These are phyloP conservation scores for Moxostoma hubbsi DNA, from an alignment of 2,797 vertebrate genomes.

Conservation along the genomic window DNA sequence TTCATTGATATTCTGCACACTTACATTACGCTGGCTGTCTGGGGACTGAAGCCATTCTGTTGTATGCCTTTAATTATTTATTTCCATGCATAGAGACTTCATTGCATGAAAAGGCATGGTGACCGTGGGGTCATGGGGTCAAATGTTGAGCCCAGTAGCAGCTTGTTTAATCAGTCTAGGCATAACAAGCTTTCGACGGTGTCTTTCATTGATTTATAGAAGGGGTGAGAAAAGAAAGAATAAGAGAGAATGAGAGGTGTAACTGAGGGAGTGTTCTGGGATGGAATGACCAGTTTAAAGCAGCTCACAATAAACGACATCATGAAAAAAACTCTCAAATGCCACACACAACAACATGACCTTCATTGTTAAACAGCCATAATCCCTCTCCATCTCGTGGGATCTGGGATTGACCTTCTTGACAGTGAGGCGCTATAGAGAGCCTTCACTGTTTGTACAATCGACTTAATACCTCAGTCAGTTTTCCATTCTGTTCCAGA, in stretches of 20 bases:
- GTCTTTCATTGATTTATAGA: conserved; percentile 59
- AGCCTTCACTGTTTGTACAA: too few species aligned
- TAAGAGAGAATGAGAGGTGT: conserved; percentile 16
- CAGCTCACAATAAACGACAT: conserved; percentile 59
- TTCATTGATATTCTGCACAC: conserved; percentile 79
- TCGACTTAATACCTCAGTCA: too few species aligned
- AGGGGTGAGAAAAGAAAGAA: conserved; percentile 45
- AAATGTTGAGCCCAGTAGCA: conserved; percentile 59
- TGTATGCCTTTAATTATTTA: conserved; percentile 76
- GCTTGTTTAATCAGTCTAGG: conserved; percentile 64
- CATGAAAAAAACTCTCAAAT: conserved; percentile 58
- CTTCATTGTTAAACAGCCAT: conserved; percentile 66
- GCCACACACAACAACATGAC: conserved; percentile 66
- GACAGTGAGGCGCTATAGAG: conserved; percentile 60
- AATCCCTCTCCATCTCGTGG: conserved; percentile 60
- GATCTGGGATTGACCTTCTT: conserved; percentile 70
- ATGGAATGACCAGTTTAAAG: conserved; percentile 43
- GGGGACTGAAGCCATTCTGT: conserved; percentile 68
- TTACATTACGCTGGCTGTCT: conserved; percentile 72
- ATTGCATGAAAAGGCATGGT: conserved; percentile 57
- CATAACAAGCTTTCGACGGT: conserved; percentile 65
- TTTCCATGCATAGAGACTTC: conserved; percentile 61
- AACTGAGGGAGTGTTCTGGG: conserved; percentile 42
- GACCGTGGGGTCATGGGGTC: conserved; percentile 60
- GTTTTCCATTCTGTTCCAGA: too few species aligned